A percentile compares a stretch with the other conserved stretches of the same genome.
phyloP scores from a whole-genome alignment of 35 echinoderm and acorn worm species.

The Strongylocentrotus purpuratus region DNA sequence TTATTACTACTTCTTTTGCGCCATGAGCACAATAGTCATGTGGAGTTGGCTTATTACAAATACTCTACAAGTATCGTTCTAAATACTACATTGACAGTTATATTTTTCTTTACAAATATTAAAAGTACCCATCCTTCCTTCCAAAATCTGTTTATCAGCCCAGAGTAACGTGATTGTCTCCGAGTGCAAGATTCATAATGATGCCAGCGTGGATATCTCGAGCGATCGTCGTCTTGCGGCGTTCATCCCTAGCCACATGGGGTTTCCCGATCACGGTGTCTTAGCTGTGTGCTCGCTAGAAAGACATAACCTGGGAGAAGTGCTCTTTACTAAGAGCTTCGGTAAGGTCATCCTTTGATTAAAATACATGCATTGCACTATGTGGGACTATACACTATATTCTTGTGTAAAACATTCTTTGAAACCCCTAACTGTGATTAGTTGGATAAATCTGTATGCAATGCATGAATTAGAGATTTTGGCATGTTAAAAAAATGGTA shows the following conservation, averaged over 20 bases:
- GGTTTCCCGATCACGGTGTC: constrained; percentile 87
- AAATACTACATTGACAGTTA: too few species aligned
- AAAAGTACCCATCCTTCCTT: too few species aligned
- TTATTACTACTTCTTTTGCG: too few species aligned
- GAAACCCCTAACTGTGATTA: too few species aligned
- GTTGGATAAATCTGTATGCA: too few species aligned
- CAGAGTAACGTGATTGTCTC: constrained; percentile 76
- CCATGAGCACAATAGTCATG: too few species aligned
- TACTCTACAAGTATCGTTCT: too few species aligned
- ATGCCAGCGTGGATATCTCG: constrained; percentile 92
- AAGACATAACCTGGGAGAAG: constrained; percentile 78
- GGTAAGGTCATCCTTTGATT: constrained; percentile 56
- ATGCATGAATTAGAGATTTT: too few species aligned
- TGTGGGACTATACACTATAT: not conserved
- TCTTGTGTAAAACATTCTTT: not conserved
- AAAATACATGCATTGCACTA: not conserved
- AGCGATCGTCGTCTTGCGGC: constrained; percentile 74
- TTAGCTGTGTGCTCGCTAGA: constrained; percentile 80
- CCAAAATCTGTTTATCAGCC: constrained; percentile 37
- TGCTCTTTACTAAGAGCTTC: constrained; percentile 89
- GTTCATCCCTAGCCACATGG: constrained; percentile 84
- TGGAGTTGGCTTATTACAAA: too few species aligned
- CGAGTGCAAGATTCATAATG: constrained; percentile 93
- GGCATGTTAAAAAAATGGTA: too few species aligned
- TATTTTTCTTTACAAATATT: too few species aligned